Evolutionary conservation across 2,797 vertebrate genomes (phyloP).

Genomic region (Rallus crepitans): DNA sequence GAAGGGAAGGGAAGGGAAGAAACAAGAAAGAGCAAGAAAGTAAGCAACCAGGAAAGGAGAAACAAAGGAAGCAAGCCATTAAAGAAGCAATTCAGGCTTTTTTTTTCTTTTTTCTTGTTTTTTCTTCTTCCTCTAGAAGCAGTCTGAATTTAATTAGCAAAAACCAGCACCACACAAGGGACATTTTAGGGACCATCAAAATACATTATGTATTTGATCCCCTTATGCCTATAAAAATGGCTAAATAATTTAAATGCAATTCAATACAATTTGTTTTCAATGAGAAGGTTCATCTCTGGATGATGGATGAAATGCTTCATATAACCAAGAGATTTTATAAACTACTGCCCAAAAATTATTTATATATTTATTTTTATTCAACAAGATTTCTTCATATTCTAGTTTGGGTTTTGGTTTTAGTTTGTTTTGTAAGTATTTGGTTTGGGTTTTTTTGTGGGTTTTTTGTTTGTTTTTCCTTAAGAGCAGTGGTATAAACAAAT

Average conservation of each 20-base stretch:
- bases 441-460: not conserved
- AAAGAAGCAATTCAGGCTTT: too few relatives aligned
- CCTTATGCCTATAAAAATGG: constrained; percentile 68
- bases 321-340: constrained; percentile 66
- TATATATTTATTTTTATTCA: constrained; percentile 49
- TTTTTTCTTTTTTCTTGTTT: not conserved
- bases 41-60: too few relatives aligned
- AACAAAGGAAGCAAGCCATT: too few relatives aligned
- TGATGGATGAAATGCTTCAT: constrained; percentile 75
- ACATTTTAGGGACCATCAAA: constrained; percentile 48
- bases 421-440: too few relatives aligned
- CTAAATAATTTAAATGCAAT: constrained; percentile 77
- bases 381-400: constrained; percentile 56
- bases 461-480: constrained; percentile 34
- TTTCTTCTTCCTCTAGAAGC: not conserved
- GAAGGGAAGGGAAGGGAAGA: not conserved
- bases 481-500: constrained; percentile 46
- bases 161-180: constrained; percentile 38
- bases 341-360: constrained; percentile 38
- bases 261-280: constrained; percentile 73
- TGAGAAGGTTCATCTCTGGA: constrained; percentile 37
- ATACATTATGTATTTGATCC: constrained; percentile 76
- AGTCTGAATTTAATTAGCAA: constrained; percentile 72
- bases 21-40: not conserved
- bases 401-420: too few relatives aligned